Evolutionary conservation across 2,888 invertebrate species (phyloP).

Genomic region (Sarcophaga carnaria): DNA sequence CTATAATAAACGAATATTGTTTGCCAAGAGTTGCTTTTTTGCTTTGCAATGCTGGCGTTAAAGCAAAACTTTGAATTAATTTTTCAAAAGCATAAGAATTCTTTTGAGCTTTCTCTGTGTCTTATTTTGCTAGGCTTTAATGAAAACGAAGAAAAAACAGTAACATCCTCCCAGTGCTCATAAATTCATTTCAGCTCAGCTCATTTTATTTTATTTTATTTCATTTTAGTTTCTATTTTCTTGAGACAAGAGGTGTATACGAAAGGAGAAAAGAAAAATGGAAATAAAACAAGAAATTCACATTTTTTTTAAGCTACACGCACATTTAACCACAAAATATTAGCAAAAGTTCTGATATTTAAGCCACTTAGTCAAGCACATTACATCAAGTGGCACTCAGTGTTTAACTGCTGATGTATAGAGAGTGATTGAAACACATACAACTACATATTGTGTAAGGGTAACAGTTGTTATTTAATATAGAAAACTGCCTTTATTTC

Average conservation of each 20-base stretch:
- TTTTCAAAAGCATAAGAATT: not conserved
- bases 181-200: constrained; percentile 36
- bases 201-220: not conserved
- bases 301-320: constrained; percentile 39
- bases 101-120: not conserved
- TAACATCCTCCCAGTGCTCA: constrained; percentile 35
- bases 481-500: not conserved
- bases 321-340: constrained; percentile 51
- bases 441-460: not conserved
- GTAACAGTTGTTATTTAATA: not conserved
- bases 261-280: not conserved
- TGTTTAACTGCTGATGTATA: constrained; percentile 44
- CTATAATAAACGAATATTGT: not conserved
- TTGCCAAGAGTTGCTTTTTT: not conserved
- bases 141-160: not conserved
- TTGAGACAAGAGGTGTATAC: not conserved
- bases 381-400: constrained; percentile 61
- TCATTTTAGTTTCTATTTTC: not conserved
- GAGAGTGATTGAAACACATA: constrained; percentile 4
- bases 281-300: not conserved
- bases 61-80: constrained; percentile 30
- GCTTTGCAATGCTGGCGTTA: not conserved
- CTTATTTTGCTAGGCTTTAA: not conserved
- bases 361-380: constrained; percentile 64
- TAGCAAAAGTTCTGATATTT: constrained; percentile 39